Conservation (phyloP, 2,888 invertebrate genomes). For the Cheilosia grossa region DNA sequence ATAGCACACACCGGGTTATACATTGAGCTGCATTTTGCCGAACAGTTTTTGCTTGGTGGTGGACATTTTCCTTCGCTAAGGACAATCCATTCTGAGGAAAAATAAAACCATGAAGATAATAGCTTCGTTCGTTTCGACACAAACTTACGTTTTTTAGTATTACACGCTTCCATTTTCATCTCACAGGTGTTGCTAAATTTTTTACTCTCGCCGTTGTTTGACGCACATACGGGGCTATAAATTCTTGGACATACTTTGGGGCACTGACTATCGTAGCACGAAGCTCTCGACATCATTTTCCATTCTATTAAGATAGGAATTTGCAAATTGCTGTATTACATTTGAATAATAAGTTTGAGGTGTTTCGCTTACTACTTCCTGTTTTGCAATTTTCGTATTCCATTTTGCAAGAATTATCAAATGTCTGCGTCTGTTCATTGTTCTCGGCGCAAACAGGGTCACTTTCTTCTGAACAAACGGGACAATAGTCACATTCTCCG, state of each 20-base stretch:
- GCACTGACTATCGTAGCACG: constrained; percentile 21
- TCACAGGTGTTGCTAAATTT: constrained; percentile 52
- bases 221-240: constrained; percentile 48
- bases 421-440: constrained; percentile 20
- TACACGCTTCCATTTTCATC: constrained; percentile 52
- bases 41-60: constrained; percentile 6
- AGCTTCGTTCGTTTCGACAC: background rate
- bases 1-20: constrained; percentile 48
- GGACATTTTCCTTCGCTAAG: constrained; percentile 40
- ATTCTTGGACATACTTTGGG: constrained; percentile 39
- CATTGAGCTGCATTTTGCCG: constrained; percentile 1
- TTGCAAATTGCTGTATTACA: background rate
- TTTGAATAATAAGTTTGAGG: too few species aligned
- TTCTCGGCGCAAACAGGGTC: constrained; percentile 51
- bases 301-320: constrained; percentile 13
- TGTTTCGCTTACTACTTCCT: constrained; percentile 37
- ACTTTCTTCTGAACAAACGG: constrained; percentile 27
- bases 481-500: constrained; percentile 62
- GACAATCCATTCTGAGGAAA: constrained; percentile 41
- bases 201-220: constrained; percentile 12
- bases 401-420: constrained; percentile 48
- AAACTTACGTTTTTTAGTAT: constrained; percentile 28
- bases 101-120: background rate
- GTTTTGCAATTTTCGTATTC: constrained; percentile 61
- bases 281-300: constrained; percentile 37